Evolutionary conservation across 1,140 invertebrate genomes (phyloP), one percentile per base, ranked within the genome.

Genomic region (Tribolium madens): DNA sequence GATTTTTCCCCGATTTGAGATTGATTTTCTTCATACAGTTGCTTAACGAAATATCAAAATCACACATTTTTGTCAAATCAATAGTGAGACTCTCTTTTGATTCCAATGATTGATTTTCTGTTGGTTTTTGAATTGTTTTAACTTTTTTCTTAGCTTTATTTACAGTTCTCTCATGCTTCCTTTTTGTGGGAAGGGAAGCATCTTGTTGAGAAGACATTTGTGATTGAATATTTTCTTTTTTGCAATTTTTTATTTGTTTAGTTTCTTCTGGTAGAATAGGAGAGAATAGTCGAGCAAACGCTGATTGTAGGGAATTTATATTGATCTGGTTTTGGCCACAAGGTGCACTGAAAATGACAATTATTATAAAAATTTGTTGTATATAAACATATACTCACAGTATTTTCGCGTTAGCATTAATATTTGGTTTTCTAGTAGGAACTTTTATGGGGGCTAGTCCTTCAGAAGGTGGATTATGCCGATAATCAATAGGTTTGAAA

Each of bases 401-500:
- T 69, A 82, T 78, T 69, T 50, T 74, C n/a, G 36, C 50, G 9
- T 47, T 57, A 47, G 21, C 13, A 76, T 69, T 68, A 15, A 21
- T 42, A 12, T 42, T 69, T 26, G 31, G 72, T 71, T 73, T 80
- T 71, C 73, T 68, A 31, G 78, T 36, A 74, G 78, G 75, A 69
- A 83, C 69, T 78, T 79, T 80, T 15, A 82, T 72, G 1, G 82
- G 81, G n/a, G 77, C 13, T 36, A 64, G 75, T 46, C 72, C 73
- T 42, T 79, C 70, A 21, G 77, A 60, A 46, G 79, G 81, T 73
- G 77, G 75, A 47, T 77, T 79, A 17, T 50, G 73, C 9, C 77
- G 69, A 60, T 76, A 69, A 73, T 83, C 81, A 69, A 83, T 82
- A 4, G 82, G 82, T 74, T 83, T 83, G 69, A 83, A 83, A 73